Conservation (phyloP, 2,797 vertebrate genomes). For the Enteromius trimaculatus region DNA sequence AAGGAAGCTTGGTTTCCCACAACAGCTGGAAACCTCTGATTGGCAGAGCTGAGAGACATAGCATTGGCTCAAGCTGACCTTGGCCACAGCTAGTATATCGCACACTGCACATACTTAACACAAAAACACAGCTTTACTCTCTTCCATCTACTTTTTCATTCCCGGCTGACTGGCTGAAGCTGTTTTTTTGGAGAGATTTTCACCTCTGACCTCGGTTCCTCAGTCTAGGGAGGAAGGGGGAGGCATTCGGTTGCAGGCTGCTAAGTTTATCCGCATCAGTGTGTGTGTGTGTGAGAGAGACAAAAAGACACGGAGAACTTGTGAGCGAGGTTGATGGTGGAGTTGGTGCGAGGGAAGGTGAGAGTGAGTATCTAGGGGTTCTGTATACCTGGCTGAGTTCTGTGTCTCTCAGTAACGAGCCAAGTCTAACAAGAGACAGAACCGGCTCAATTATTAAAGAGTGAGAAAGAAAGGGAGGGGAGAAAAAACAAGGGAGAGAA, state of each 20-base stretch:
- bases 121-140: slow-evolving; percentile 2
- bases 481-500: slow-evolving; percentile 15
- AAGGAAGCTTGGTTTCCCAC: slow-evolving; percentile 74
- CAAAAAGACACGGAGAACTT: slow-evolving; percentile 6
- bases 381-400: slow-evolving; percentile 72
- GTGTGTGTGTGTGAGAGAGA: slow-evolving; percentile 50
- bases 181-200: slow-evolving; percentile 75
- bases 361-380: slow-evolving; percentile 64
- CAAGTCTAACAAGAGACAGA: slow-evolving; percentile 72
- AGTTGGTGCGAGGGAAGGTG: slow-evolving; percentile 22
- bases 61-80: slow-evolving; percentile 75
- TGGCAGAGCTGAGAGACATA: slow-evolving; percentile 74
- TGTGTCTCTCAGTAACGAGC: slow-evolving; percentile 81
- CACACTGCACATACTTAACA: slow-evolving; percentile 27
- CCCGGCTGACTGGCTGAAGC: slow-evolving; percentile 70
- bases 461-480: slow-evolving; percentile 63
- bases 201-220: slow-evolving; percentile 77
- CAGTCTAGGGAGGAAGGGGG: slow-evolving; percentile 51
- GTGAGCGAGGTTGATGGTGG: slow-evolving; percentile 7
- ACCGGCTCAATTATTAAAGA: slow-evolving; percentile 84
- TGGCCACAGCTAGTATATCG: slow-evolving; percentile 68
- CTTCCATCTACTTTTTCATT: slow-evolving; percentile 23
- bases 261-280: slow-evolving; percentile 45
- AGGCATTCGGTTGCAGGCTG: slow-evolving; percentile 46
- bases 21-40: slow-evolving; percentile 76